phyloP scores from a whole-genome alignment of 2,797 vertebrate genomes.

The Iguana delicatissima region DNA sequence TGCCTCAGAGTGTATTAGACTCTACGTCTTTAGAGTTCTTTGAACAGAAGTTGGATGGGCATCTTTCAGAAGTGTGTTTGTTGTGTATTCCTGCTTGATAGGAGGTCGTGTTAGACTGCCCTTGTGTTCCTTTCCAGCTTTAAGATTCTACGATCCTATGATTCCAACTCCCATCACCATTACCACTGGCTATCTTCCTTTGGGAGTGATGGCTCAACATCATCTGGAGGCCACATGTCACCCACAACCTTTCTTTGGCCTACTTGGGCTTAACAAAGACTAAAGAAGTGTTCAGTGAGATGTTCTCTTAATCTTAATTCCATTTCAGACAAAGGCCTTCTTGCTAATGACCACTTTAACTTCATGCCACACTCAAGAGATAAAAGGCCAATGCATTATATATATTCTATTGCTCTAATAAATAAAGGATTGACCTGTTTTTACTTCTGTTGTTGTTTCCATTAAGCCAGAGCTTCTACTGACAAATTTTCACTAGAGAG shows the following conservation, averaged over 20 bases:
- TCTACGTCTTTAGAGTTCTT: no score
- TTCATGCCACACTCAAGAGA: slow-evolving; percentile 67
- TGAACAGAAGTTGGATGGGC: no score
- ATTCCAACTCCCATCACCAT: neutral
- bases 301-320: neutral
- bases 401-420: slow-evolving; percentile 74
- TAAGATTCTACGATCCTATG: no score
- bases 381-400: slow-evolving; percentile 72
- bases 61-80: no score
- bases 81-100: no score
- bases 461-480: slow-evolving; percentile 74
- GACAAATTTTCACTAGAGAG: slow-evolving; percentile 62
- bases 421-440: slow-evolving; percentile 78
- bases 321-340: slow-evolving; percentile 67
- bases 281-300: neutral
- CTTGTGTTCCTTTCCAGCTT: no score
- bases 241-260: neutral
- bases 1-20: no score
- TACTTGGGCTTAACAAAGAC: neutral
- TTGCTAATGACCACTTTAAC: slow-evolving; percentile 60
- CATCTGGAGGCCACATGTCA: neutral
- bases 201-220: neutral
- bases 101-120: no score
- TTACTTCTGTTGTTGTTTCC: slow-evolving; percentile 64
- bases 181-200: no score